Conservation (phyloP, 2,113 vertebrate genomes). For the Malurus melanocephalus region DNA sequence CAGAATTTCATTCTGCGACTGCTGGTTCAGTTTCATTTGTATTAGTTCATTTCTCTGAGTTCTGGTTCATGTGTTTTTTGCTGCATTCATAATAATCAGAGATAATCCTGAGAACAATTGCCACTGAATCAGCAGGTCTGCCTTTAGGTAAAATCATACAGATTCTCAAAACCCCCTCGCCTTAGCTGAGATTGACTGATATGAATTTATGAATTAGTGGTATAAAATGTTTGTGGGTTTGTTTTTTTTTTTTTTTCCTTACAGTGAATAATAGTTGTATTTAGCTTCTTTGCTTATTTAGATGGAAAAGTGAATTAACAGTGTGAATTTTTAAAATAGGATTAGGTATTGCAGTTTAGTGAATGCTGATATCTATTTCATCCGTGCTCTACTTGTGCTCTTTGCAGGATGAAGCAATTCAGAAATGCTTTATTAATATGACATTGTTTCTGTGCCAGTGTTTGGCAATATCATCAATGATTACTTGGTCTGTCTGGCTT, state of each 20-base stretch:
- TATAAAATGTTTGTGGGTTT: background rate
- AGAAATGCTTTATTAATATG: background rate
- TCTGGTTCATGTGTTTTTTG: background rate
- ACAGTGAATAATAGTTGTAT: background rate
- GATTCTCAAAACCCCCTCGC: background rate
- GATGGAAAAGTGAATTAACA: background rate
- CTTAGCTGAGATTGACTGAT: background rate
- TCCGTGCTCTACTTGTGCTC: background rate
- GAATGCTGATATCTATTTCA: background rate
- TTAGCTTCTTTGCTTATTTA: background rate
- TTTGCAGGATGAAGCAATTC: background rate
- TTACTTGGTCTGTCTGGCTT: conserved; percentile 15
- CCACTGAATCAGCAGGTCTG: conserved; percentile 12
- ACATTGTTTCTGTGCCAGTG: background rate
- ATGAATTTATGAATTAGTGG: background rate
- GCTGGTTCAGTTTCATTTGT: background rate
- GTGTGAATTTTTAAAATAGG: background rate
- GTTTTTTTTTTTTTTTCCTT: background rate
- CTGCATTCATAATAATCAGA: background rate
- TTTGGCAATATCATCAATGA: background rate
- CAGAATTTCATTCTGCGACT: conserved; percentile 31
- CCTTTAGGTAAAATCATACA: background rate
- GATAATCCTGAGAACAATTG: conserved; percentile 22
- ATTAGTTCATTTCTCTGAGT: conserved; percentile 27
- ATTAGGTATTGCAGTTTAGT: conserved; percentile 1